Evolutionary conservation across 2,888 invertebrate species (phyloP).

Genomic region (Napeogenes inachia): DNA sequence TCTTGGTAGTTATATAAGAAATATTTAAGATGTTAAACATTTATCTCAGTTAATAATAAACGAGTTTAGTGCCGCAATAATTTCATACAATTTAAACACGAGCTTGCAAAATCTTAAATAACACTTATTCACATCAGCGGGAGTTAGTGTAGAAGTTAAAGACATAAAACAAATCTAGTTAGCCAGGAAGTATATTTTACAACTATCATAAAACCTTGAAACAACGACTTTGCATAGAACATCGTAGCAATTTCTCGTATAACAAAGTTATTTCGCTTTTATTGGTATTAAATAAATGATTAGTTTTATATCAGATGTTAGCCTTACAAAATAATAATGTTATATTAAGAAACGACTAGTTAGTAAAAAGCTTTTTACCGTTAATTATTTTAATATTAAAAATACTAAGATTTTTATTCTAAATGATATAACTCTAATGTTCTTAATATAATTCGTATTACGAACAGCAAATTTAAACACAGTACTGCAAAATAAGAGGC

Average conservation of each 20-base stretch:
- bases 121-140: conserved; percentile 4
- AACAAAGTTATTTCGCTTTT: conserved; percentile 11
- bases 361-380: too few species aligned
- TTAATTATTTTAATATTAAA: too few species aligned
- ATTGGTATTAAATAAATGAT: conserved; percentile 6
- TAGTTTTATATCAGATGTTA: background rate
- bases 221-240: conserved; percentile 12
- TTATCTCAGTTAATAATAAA: too few species aligned
- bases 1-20: too few species aligned
- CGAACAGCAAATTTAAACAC: too few species aligned
- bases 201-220: conserved; percentile 12
- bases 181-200: conserved; percentile 19
- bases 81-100: background rate
- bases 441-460: too few species aligned
- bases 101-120: conserved; percentile 3
- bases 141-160: conserved; percentile 7
- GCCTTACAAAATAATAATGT: background rate
- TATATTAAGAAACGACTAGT: background rate
- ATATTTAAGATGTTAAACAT: too few species aligned
- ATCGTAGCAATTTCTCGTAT: conserved; percentile 10
- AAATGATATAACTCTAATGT: too few species aligned
- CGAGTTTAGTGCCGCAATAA: background rate
- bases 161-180: conserved; percentile 20
- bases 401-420: too few species aligned
- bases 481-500: too few species aligned